Base-by-base conservation (phyloP, 2,113 vertebrate genomes). In the Toxostoma redivivum region DNA sequence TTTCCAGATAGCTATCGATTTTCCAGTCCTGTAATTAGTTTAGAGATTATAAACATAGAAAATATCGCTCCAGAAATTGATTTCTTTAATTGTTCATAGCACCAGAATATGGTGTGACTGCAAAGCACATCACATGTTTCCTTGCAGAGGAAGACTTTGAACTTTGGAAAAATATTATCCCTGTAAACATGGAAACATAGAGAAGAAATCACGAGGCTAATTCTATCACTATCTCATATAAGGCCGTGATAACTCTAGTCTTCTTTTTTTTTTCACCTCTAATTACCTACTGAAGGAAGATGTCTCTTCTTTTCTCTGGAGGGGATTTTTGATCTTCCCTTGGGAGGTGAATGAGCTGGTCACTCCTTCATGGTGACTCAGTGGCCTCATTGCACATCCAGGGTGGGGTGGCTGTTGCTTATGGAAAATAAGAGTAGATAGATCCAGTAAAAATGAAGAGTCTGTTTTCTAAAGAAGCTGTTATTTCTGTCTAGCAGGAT, bases 11-110 rank as follows among this genome's bases (percentile, higher is more conserved):
- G 67, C 22, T 8, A 95, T 97, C 8, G 96, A 96, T 94, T 94
- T 95, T 91, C 78, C 87, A 66, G 58, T 4, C 54, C 70, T 86
- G 47, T 92, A 96, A 96, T 97, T 96, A 94, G 93, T 89, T 65
- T 81, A 62, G 86, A 67, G 94, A 88, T 97, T 82, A 83, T 70
- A 80, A 90, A 56, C 84, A 95, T 45, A 94, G 87, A 88, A 91
- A 97, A 92, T 90, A 94, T 73, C 23, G 81, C 58, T 62, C 70
- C 33, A 50, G 70, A 85, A 79, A 96, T 93, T 27, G 88, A 96
- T 94, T 94, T 64, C 60, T 90, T 53, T 6, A 95, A 89, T 92
- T 89, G 92, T 91, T 85, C 84, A 30, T 87, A 76, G 67, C 76
- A 73, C 8, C 58, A 90, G 91, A 91, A n/a, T 71, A 10, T 27